Percentiles rank a stretch among this genome's conserved stretches.
Conservation (phyloP, 2,888 invertebrate species). For the Drosophila macrospina region DNA sequence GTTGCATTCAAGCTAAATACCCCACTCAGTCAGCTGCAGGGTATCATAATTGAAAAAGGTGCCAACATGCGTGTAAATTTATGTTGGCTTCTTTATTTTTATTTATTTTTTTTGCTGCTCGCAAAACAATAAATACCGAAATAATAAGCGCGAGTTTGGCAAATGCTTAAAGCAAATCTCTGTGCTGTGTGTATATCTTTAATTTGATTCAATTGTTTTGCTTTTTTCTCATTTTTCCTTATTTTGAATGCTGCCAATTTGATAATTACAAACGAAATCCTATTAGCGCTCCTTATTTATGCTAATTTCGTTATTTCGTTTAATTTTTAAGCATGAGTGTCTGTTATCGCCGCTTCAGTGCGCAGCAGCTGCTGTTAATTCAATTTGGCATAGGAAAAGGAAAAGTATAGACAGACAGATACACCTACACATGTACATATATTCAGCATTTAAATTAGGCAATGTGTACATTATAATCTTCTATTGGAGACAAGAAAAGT, state of each 20-base stretch:
- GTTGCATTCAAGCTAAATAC: too few relatives aligned
- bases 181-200: conserved; percentile 25
- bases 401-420: conserved; percentile 1
- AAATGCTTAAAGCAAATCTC: conserved; percentile 24
- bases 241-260: conserved; percentile 60
- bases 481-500: conserved; percentile 57
- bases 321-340: conserved; percentile 71
- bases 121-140: conserved; percentile 8
- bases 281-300: conserved; percentile 76
- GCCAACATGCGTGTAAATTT: conserved; percentile 36
- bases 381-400: conserved; percentile 57
- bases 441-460: conserved; percentile 70
- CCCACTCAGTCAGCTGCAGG: neutral
- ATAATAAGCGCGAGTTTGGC: conserved; percentile 6
- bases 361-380: conserved; percentile 65
- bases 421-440: conserved; percentile 1
- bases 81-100: neutral
- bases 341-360: conserved; percentile 59
- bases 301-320: conserved; percentile 73
- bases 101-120: too few relatives aligned
- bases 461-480: conserved; percentile 77
- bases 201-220: conserved; percentile 45
- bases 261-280: conserved; percentile 78
- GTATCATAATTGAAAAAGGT: conserved; percentile 24
- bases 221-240: neutral